These are phyloP conservation scores for Otus sunia DNA, from an alignment of 2,113 vertebrate species.

Conservation along the genomic window DNA sequence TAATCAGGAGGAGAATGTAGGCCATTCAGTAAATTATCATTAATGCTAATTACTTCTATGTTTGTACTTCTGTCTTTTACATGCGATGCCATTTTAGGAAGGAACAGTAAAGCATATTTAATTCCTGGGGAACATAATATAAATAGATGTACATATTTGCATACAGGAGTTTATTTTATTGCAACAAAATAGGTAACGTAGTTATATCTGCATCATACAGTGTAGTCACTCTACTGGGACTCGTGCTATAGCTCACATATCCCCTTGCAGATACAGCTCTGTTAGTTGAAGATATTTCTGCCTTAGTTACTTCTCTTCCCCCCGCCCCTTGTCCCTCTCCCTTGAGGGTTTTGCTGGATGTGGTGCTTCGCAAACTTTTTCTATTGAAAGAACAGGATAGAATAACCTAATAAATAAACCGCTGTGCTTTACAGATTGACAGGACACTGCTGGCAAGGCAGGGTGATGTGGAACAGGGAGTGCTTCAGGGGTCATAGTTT, in stretches of 20 bases:
- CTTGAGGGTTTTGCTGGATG: neutral
- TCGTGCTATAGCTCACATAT: neutral
- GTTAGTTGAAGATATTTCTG: neutral
- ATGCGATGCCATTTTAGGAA: neutral
- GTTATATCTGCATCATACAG: neutral
- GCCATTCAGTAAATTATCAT: neutral
- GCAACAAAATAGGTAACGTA: neutral
- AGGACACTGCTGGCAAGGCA: neutral
- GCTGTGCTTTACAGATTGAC: neutral
- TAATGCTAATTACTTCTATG: neutral
- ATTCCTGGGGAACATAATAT: neutral
- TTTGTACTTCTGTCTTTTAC: neutral
- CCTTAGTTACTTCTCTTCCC: neutral
- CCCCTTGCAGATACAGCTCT: neutral
- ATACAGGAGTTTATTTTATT: neutral
- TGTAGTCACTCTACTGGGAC: neutral
- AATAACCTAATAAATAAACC: neutral
- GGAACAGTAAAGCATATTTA: neutral
- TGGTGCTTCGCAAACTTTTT: neutral
- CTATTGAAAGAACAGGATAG: neutral
- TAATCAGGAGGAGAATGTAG: neutral
- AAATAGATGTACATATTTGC: neutral
- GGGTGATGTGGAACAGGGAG: neutral
- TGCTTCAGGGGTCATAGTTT: neutral
- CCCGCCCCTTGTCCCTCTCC: fast-evolving